Percentiles rank a stretch among this genome's conserved stretches.
Evolutionary conservation across 53 echinoderm and acorn worm genomes (phyloP).

Genomic region (Pentamera pediparva): DNA sequence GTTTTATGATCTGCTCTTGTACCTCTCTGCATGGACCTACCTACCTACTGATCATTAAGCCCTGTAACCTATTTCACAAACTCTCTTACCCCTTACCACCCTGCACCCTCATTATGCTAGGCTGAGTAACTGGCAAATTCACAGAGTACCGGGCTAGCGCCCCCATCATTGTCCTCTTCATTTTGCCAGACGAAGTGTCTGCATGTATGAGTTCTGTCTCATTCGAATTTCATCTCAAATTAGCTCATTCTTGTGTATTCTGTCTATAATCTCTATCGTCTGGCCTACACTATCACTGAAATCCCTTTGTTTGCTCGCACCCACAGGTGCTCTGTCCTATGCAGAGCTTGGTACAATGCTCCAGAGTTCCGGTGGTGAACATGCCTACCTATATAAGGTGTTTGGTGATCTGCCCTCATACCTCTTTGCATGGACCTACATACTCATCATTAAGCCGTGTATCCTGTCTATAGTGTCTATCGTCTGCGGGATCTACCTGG

Average conservation of each 20-base stretch:
- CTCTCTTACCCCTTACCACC: too few species aligned
- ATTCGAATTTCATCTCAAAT: too few species aligned
- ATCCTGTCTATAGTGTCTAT: slow-evolving; percentile 56
- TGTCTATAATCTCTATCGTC: slow-evolving; percentile 58
- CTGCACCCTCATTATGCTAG: too few species aligned
- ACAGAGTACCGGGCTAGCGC: too few species aligned
- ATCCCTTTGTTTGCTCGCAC: not conserved
- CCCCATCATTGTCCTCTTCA: too few species aligned
- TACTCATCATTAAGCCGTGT: slow-evolving; percentile 47
- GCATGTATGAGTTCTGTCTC: too few species aligned
- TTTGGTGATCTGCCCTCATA: slow-evolving; percentile 53
- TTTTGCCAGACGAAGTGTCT: too few species aligned
- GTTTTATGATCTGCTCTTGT: slow-evolving; percentile 46
- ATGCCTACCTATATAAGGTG: slow-evolving; percentile 49
- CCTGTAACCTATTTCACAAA: too few species aligned
- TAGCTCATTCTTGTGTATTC: too few species aligned
- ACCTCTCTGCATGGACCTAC: slow-evolving; percentile 59
- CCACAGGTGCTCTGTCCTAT: slow-evolving; percentile 54
- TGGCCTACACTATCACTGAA: too few species aligned
- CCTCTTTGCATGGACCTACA: slow-evolving; percentile 60
- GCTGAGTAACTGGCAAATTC: too few species aligned
- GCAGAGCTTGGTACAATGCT: slow-evolving; percentile 65
- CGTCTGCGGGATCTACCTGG: slow-evolving; percentile 53
- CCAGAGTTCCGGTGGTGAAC: slow-evolving; percentile 57
- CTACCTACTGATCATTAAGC: slow-evolving; percentile 47